Evolutionary conservation across 2,888 invertebrate species (phyloP), one percentile per base, ranked within the genome.

Genomic region (Chrysopilus asiliformis): DNA sequence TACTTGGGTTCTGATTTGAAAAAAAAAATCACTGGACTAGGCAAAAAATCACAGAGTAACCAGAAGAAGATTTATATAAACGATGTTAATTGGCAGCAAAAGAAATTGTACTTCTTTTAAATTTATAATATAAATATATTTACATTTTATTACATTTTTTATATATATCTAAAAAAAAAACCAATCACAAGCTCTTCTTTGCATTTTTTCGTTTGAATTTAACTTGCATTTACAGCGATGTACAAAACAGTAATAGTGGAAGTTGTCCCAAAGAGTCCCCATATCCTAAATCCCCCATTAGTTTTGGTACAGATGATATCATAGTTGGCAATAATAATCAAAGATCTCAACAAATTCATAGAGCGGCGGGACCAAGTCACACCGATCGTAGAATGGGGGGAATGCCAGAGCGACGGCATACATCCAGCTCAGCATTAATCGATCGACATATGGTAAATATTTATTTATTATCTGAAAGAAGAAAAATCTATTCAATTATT

Each of bases 241-340:
- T 58, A 59, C 60, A 60, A 58, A 57, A 55, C 58, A 59, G 53
- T 60, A 60, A 57, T 55, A 58, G 56, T 54, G 57, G 56, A 53
- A 56, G 53, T 56, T 56, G 56, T 57, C 54, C 45, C 34, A 44
- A 41, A 41, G 43, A 41, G 45, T 51, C 47, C 45, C 43, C 31
- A 38, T 43, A 40, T 38, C 43, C 43, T 36, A 43, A 43, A 43
- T 40, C 43, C 36, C 40, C 43, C 29, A 38, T 38, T 40, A 43
- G 40, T 40, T 43, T 40, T 43, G 43, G 40, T 42, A 37, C 42
- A 32, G 42, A 42, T 36, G 43, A 38, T 40, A 38, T 39, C 20
- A 30, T 37, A 34, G 39, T 39, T 24, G 43, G 41, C 25, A 42
- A 44, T 49, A 48, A 48, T 45, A 47, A 51, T 47, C 50, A 50